Base-by-base conservation (phyloP, 35 echinoderm and acorn worm genomes). In the Ptychodera flava region DNA sequence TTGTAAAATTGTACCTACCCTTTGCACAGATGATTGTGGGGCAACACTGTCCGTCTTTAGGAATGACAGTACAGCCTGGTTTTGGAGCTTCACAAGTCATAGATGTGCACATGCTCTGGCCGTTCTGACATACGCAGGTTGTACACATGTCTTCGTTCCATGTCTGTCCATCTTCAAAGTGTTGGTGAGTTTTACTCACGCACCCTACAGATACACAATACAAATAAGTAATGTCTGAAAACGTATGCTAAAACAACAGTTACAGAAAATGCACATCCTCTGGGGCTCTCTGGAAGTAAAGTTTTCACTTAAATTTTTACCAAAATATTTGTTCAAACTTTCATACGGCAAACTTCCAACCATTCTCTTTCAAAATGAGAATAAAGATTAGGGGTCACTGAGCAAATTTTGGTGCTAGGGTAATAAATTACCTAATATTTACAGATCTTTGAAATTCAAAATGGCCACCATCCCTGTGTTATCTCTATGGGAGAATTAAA, bases 141-240 rank as follows among this genome's bases (percentile, higher is more conserved):
- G 88, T 90, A 79, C 88, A 90, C 32, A 78, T 82, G 78, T 90
- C 82, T 29, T 90, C 77, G 34, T 90, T 90, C 88, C 88, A 90
- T 34, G 83, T 82, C 64, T 90, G 81, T 37, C 88, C 88, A 34
- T 90, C 52, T 16, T 31, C 81, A 29, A 45, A 84, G 2, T 31
- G 37, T 35, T 90, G 81, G 27, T 81, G 76, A 16, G 75, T 52
- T 29, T 36, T 75, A 84, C 78, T 77, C 16, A 35, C 33, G 75
- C 88, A 90, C 16, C 88, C 88, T 90, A 22, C 1, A 81, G 1
- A 15, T 15, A 15, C n/a, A 15, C 15, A 77, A 15, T 15, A 77
- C 15, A 77, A 77, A 77, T n/a, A 77, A 15, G 15, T n/a, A 15
- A 77, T 77, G n/a, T 15, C 15, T 15, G n/a, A 77, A 77, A 77